Evolutionary conservation across 2,888 invertebrate genomes (phyloP), one percentile per base, ranked within the genome.

Genomic region (Pogonocherus hispidulus): DNA sequence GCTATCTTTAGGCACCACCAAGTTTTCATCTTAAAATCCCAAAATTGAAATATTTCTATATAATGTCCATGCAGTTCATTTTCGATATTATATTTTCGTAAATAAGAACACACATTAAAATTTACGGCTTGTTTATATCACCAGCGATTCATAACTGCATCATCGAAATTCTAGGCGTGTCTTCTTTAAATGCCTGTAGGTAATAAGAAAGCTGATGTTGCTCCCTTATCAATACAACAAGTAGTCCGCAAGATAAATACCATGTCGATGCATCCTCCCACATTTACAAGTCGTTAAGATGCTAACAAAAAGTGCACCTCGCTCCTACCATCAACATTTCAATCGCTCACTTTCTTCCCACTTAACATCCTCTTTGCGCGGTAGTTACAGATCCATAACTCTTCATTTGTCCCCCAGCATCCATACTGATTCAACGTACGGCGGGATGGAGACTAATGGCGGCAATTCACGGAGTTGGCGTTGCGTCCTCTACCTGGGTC

Each of bases 381-480:
- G 79, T 76, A 79, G 82, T 81, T 82, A 80, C 80, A 79, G 76
- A 81, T 80, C 83, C 82, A 85, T 85, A 84, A 83, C 79, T 85
- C 84, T 84, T 85, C 84, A 85, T 85, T 85, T 84, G 81, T 80
- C 76, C 77, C 76, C 74, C 69, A 70, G 69, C 78, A 78, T 79
- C 76, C 79, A 79, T 80, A 80, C 79, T 80, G 80, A 80, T 79
- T 80, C 73, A 76, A 72, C 72, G 77, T 76, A 63, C 76, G 74
- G 72, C 76, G 77, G 82, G 84, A 84, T 84, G 82, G 84, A 84
- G 83, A 85, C 81, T 84, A 84, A 85, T 85, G 83, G 80, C 76
- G 74, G 81, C 84, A 82, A 84, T 85, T 83, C 83, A 74, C 74
- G 73, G 76, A 82, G 79, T 79, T 82, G 83, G 81, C 82, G 75